Conservation (phyloP, 2,888 invertebrate species). For the Mycogona germanica region DNA sequence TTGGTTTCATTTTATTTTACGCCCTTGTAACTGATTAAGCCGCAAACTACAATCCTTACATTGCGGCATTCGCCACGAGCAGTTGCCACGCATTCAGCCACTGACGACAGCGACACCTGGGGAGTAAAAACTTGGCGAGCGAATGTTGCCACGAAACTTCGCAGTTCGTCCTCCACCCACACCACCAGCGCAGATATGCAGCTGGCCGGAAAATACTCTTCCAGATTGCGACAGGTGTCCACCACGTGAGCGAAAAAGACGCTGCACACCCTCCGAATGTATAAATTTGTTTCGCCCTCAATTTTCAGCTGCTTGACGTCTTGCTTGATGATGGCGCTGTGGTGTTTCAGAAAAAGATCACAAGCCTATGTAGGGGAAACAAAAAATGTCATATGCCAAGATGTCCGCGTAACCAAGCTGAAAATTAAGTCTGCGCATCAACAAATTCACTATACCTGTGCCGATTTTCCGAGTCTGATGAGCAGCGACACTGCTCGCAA, state of each 20-base stretch:
- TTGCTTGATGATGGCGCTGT: constrained; percentile 66
- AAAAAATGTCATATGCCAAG: not conserved
- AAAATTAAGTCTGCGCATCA: not conserved
- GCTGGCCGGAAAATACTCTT: constrained; percentile 57
- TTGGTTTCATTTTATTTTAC: not conserved
- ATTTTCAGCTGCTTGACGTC: constrained; percentile 58
- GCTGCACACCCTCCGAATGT: constrained; percentile 65
- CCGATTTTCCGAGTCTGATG: constrained; percentile 57
- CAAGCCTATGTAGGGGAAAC: constrained; percentile 51
- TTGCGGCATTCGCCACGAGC: constrained; percentile 60
- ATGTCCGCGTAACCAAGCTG: too few relatives aligned
- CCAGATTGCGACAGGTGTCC: constrained; percentile 60
- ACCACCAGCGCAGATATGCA: constrained; percentile 57
- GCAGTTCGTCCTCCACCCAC: constrained; percentile 58
- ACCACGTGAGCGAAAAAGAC: constrained; percentile 71
- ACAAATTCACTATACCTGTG: constrained; percentile 30
- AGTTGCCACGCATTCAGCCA: constrained; percentile 74
- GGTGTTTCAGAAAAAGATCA: constrained; percentile 64
- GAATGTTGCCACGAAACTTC: constrained; percentile 36
- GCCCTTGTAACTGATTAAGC: too few relatives aligned
- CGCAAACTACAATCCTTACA: constrained; percentile 38
- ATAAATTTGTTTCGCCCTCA: constrained; percentile 58
- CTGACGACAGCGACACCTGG: constrained; percentile 66
- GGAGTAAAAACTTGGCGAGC: constrained; percentile 64
- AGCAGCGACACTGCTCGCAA: constrained; percentile 71